Base-by-base conservation (phyloP, 2,888 invertebrate genomes). In the Anarsia innoxiella region DNA sequence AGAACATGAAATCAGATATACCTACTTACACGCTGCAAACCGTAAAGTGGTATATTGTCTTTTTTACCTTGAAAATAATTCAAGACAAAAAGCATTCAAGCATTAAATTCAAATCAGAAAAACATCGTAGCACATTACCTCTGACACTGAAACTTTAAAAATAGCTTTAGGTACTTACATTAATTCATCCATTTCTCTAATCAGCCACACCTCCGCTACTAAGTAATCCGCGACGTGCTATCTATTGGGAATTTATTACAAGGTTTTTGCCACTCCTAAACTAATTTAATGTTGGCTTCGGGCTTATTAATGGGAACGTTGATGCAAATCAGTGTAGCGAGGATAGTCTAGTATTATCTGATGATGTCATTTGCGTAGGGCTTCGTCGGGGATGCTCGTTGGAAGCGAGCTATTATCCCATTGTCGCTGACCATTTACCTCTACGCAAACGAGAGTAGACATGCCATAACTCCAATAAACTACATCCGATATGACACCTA, bases 321-420 rank as follows among this genome's bases (percentile, higher is more conserved):
- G n/a, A 3, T n/a, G n/a, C n/a, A n/a, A n/a, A n/a, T n/a, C n/a
- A n/a, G n/a, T n/a, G n/a, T n/a, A n/a, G n/a, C n/a, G n/a, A n/a
- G n/a, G n/a, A n/a, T n/a, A n/a, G n/a, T n/a, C n/a, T n/a, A n/a
- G n/a, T n/a, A n/a, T n/a, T n/a, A n/a, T n/a, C n/a, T n/a, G n/a
- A n/a, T n/a, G n/a, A 19, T 19, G 4, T 8, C 8, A 19, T 8
- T 19, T 19, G 19, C 19, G 19, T 5, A 19, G 19, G n/a, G n/a
- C n/a, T n/a, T n/a, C n/a, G n/a, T n/a, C n/a, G n/a, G n/a, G n/a
- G n/a, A n/a, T n/a, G n/a, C n/a, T 8, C 46, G 55, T 62, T 70
- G 74, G 73, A 77, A 73, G 59, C 53, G 46, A 48, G 27, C 72
- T 48, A 77, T 77, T 77, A 67, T 59, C 56, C 12, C 23, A 33